Percentiles rank a stretch among this genome's conserved stretches.
These are phyloP conservation scores for Rhadina sibilatrix DNA, from an alignment of 2,113 vertebrate genomes.

Conservation along the genomic window DNA sequence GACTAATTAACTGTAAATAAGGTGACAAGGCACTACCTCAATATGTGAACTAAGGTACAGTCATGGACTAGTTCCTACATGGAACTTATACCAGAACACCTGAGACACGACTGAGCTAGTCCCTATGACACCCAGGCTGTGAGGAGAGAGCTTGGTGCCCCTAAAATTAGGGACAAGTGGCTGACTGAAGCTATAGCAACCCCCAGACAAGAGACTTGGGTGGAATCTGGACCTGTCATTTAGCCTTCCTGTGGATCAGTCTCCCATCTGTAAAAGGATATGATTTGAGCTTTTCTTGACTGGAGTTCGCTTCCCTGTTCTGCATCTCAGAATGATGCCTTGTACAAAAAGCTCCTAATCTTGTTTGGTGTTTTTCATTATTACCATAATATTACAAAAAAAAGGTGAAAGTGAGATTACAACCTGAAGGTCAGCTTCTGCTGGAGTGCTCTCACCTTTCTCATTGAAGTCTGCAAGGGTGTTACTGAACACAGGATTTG, in stretches of 20 bases:
- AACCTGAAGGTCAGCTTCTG: constrained; percentile 20
- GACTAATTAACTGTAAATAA: not conserved
- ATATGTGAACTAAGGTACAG: not conserved
- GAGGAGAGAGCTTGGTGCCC: not conserved
- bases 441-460: not conserved
- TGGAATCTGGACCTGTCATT: not conserved
- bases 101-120: not conserved
- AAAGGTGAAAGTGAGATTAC: not conserved
- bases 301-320: not conserved
- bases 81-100: not conserved
- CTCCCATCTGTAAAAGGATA: not conserved
- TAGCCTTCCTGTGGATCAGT: not conserved
- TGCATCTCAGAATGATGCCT: not conserved
- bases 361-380: not conserved
- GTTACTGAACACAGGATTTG: constrained; percentile 27
- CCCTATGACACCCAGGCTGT: rapidly evolving
- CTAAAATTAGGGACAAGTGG: not conserved
- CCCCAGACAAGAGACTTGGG: not conserved
- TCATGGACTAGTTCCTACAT: rapidly evolving
- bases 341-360: not conserved
- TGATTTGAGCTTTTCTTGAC: not conserved
- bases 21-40: not conserved
- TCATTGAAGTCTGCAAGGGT: not conserved
- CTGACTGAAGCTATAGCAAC: constrained; percentile 1
- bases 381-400: not conserved